Percentiles rank a stretch among this genome's conserved stretches.
Conservation (phyloP, 2,888 invertebrate genomes). For the Atethmia centrago region DNA sequence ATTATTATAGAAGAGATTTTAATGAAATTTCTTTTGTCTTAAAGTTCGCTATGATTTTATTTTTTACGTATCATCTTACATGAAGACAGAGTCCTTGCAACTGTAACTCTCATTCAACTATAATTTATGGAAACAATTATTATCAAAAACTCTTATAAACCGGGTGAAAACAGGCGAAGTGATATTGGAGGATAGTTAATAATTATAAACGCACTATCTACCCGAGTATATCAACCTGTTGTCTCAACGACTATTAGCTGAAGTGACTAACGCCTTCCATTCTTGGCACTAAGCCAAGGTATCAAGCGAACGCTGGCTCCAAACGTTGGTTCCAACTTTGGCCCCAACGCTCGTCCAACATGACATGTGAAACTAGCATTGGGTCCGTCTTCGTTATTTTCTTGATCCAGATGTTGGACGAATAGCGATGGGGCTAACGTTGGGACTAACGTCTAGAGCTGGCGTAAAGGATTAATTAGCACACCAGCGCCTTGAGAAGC, state of each 20-base stretch:
- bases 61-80: too few relatives aligned
- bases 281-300: slow-evolving; percentile 32
- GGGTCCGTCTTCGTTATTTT: not conserved
- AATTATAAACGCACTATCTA: not conserved
- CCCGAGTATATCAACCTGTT: not conserved
- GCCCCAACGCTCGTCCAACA: not conserved
- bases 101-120: not conserved
- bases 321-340: not conserved
- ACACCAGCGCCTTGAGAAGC: slow-evolving; percentile 1
- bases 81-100: too few relatives aligned
- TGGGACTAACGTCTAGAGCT: not conserved
- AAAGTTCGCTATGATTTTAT: too few relatives aligned
- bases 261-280: slow-evolving; percentile 15
- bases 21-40: too few relatives aligned
- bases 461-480: slow-evolving; percentile 36
- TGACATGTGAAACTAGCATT: not conserved
- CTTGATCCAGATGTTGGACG: not conserved
- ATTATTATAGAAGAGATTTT: too few relatives aligned
- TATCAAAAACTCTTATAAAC: not conserved
- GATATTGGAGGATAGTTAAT: not conserved
- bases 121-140: not conserved
- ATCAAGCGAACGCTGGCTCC: not conserved
- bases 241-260: slow-evolving; percentile 20
- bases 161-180: too few relatives aligned
- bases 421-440: not conserved